phyloP scores from a whole-genome alignment of 1,140 invertebrate species.

The Limonius californicus region DNA sequence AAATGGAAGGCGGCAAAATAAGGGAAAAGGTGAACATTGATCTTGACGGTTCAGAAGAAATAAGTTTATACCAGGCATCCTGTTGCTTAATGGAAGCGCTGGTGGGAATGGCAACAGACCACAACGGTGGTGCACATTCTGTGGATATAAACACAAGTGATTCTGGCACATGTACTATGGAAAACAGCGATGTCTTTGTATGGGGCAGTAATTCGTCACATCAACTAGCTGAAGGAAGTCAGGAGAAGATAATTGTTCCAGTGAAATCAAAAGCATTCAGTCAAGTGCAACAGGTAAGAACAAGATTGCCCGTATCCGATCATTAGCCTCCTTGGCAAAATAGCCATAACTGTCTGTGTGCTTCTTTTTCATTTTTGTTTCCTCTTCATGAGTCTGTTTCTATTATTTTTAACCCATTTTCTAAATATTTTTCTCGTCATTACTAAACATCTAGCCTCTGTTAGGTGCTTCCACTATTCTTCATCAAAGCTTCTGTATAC shows the following conservation, averaged over 20 bases:
- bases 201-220: conserved; percentile 69
- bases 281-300: conserved; percentile 58
- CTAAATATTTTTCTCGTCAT: no score
- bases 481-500: no score
- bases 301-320: no score
- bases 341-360: no score
- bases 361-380: no score
- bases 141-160: conserved; percentile 15
- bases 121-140: conserved; percentile 28
- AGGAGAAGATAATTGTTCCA: conserved; percentile 61
- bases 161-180: conserved; percentile 35
- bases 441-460: no score
- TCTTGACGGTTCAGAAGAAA: conserved; percentile 21
- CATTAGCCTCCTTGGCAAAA: neutral
- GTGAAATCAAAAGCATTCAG: conserved; percentile 55
- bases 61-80: conserved; percentile 54
- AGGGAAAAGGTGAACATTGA: conserved; percentile 23
- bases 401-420: no score
- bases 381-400: no score
- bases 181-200: conserved; percentile 57
- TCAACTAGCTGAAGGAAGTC: conserved; percentile 59
- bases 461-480: no score
- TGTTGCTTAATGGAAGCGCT: conserved; percentile 56
- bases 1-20: conserved; percentile 34
- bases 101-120: conserved; percentile 42